phyloP scores from a whole-genome alignment of 2,888 invertebrate genomes.

The Fragum fragum region DNA sequence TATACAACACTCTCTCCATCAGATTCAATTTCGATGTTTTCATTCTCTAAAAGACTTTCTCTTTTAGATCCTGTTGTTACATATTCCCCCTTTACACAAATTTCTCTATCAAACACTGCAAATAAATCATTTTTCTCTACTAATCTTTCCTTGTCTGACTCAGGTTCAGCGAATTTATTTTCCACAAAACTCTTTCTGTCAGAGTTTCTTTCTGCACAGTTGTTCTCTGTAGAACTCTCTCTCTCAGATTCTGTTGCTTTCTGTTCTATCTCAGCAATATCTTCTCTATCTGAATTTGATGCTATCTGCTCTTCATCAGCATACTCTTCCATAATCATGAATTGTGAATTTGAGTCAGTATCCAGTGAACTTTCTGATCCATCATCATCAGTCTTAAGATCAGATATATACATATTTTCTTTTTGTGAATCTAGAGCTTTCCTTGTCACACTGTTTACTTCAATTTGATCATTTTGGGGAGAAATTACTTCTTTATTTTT shows the following conservation, averaged over 20 bases:
- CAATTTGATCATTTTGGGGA: neutral
- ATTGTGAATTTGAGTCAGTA: neutral
- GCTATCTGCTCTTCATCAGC: neutral
- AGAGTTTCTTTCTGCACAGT: neutral
- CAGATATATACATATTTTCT: no score
- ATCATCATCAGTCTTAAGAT: neutral
- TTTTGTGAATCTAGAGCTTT: neutral
- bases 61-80: neutral
- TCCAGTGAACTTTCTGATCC: neutral
- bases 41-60: neutral
- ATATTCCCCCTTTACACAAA: neutral
- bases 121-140: neutral
- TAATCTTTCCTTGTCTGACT: neutral
- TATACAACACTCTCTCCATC: neutral
- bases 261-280: neutral
- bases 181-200: neutral
- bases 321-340: neutral
- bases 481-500: neutral
- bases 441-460: neutral
- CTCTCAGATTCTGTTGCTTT: neutral
- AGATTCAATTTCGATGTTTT: neutral
- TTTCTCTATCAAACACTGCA: neutral
- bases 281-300: neutral
- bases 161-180: neutral
- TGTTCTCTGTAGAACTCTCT: neutral